Evolutionary conservation across 2,888 invertebrate genomes (phyloP).

Genomic region (Eristalinus sepulchralis): DNA sequence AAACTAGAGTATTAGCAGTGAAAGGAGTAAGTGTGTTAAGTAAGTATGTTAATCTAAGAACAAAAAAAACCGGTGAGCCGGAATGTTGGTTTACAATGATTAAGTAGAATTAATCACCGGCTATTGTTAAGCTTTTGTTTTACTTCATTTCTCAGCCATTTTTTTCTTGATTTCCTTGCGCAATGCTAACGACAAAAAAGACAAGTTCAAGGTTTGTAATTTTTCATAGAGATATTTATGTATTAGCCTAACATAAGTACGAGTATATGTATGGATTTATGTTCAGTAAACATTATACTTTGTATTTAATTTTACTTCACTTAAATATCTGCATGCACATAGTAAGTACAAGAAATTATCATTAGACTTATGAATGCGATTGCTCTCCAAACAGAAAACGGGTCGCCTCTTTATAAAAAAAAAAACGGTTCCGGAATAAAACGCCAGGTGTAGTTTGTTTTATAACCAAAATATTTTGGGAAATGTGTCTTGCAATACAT

Average conservation of each 20-base stretch:
- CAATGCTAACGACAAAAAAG: background rate
- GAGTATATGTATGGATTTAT: too few relatives aligned
- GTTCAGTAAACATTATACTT: too few relatives aligned
- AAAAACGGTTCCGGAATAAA: background rate
- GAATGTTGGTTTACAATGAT: conserved; percentile 15
- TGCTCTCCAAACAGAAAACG: background rate
- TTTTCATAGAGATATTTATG: background rate
- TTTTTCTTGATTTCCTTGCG: background rate
- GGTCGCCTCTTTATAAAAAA: background rate
- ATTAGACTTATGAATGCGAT: background rate
- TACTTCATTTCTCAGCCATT: background rate
- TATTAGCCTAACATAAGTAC: too few relatives aligned
- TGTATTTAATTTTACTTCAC: background rate
- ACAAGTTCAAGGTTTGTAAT: conserved; percentile 44
- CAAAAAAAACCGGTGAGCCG: background rate
- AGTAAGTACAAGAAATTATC: background rate
- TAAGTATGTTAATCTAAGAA: conserved; percentile 13
- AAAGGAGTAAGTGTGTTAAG: conserved; percentile 5
- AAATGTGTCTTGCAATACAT: conserved; percentile 40
- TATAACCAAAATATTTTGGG: background rate
- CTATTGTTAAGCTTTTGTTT: conserved; percentile 29
- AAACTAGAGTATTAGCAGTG: background rate
- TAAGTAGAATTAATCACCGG: conserved; percentile 16
- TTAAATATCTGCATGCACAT: background rate
- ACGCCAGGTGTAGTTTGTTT: conserved; percentile 19